phyloP scores from a whole-genome alignment of 53 echinoderm and acorn worm genomes.

The Echinarachnius parma region DNA sequence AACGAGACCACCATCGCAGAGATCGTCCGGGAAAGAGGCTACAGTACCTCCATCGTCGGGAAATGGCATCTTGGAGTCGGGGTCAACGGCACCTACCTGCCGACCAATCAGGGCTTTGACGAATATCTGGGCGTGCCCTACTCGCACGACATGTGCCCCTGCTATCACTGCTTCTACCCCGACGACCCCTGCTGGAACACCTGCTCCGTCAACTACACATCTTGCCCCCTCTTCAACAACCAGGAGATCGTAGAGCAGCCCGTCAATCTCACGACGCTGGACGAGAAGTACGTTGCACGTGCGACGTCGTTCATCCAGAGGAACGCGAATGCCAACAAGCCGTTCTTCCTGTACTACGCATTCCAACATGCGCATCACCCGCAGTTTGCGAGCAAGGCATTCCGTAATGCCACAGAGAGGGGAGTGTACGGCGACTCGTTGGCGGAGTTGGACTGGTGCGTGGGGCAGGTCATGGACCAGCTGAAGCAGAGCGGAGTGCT shows the following conservation, averaged over 20 bases:
- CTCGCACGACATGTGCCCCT: conserved; percentile 97
- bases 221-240: conserved; percentile 74
- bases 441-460: conserved; percentile 85
- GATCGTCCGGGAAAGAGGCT: conserved; percentile 62
- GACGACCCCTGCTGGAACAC: conserved; percentile 64
- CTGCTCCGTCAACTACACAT: conserved; percentile 60
- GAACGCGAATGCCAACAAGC: conserved; percentile 55
- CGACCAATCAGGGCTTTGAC: conserved; percentile 84
- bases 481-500: conserved; percentile 64
- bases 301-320: conserved; percentile 65
- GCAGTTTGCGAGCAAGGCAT: conserved; percentile 82
- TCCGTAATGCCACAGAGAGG: conserved; percentile 78
- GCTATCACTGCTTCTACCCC: conserved; percentile 86
- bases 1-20: conserved; percentile 95
- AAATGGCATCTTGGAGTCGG: conserved; percentile 98
- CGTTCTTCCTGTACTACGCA: conserved; percentile 92
- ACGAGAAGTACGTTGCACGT: conserved; percentile 63
- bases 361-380: conserved; percentile 95
- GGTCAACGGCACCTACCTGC: conserved; percentile 60
- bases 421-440: conserved; percentile 87
- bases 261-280: conserved; percentile 63
- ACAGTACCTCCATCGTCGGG: conserved; percentile 80
- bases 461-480: conserved; percentile 80
- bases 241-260: conserved; percentile 82
- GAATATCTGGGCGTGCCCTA: conserved; percentile 92